These are phyloP conservation scores for Lasioglossum marginatum DNA, from an alignment of 2,888 invertebrate genomes.

Conservation along the genomic window DNA sequence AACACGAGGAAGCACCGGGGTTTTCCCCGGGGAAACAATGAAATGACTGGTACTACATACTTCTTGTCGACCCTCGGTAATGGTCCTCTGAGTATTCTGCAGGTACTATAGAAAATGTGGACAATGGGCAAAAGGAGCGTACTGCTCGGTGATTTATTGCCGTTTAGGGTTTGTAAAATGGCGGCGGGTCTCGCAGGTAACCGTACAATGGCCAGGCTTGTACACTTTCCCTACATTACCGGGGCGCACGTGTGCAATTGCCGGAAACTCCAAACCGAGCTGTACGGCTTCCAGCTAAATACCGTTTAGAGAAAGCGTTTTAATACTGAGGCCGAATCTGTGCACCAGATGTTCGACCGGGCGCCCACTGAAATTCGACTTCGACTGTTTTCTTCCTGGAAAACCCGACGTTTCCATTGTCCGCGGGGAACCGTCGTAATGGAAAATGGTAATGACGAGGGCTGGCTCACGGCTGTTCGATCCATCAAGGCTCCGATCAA, in stretches of 20 bases:
- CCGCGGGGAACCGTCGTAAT: constrained; percentile 33
- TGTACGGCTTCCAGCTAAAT: constrained; percentile 48
- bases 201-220: constrained; percentile 9
- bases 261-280: constrained; percentile 56
- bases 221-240: constrained; percentile 27
- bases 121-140: neutral
- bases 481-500: neutral
- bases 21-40: neutral
- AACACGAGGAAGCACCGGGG: neutral
- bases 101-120: neutral
- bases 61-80: neutral
- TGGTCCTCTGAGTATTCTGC: neutral
- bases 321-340: constrained; percentile 68
- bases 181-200: neutral
- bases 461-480: neutral
- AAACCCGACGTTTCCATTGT: constrained; percentile 55
- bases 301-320: constrained; percentile 55
- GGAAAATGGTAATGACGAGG: constrained; percentile 10
- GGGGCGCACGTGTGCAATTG: constrained; percentile 51
- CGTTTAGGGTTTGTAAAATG: constrained; percentile 18
- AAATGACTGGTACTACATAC: neutral
- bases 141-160: constrained; percentile 1
- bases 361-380: constrained; percentile 46
- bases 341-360: constrained; percentile 75
- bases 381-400: constrained; percentile 34